These are phyloP conservation scores for Torymus auratus DNA, from an alignment of 2,888 invertebrate species.

Conservation along the genomic window DNA sequence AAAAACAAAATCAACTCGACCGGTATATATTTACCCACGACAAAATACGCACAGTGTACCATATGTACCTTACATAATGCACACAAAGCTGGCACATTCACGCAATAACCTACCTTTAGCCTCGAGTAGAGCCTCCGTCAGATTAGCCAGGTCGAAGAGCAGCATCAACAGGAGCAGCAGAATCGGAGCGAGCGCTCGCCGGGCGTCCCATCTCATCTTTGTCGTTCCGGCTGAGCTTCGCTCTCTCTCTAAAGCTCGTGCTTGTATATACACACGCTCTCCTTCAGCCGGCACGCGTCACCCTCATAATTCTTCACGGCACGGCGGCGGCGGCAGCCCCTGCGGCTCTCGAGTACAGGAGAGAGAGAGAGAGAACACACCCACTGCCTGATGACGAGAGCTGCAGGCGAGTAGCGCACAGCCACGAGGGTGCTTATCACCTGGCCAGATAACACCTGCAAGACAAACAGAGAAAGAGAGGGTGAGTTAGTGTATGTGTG, in stretches of 20 bases:
- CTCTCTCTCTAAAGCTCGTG: neutral
- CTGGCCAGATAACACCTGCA: conserved; percentile 65
- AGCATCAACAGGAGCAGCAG: conserved; percentile 63
- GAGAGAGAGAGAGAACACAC: conserved; percentile 10
- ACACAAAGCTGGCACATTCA: too few relatives aligned
- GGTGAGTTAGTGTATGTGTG: neutral
- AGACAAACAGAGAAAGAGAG: conserved; percentile 53
- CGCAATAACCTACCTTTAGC: conserved; percentile 63
- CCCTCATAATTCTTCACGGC: too few relatives aligned
- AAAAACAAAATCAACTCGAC: too few relatives aligned
- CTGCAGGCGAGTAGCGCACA: conserved; percentile 23
- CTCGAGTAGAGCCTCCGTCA: conserved; percentile 65
- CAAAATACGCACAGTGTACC: too few relatives aligned
- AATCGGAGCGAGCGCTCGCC: conserved; percentile 61
- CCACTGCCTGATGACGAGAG: neutral
- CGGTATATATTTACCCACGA: too few relatives aligned
- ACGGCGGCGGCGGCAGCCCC: too few relatives aligned
- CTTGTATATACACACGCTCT: neutral
- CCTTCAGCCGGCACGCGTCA: neutral
- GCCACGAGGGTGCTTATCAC: conserved; percentile 66
- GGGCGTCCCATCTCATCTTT: conserved; percentile 72
- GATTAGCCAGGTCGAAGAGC: conserved; percentile 63
- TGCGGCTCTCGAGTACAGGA: too few relatives aligned
- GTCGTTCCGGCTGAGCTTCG: conserved; percentile 61
- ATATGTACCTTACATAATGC: too few relatives aligned